Conservation (phyloP, 2,113 vertebrate species). For the Hiodon alosoides region DNA sequence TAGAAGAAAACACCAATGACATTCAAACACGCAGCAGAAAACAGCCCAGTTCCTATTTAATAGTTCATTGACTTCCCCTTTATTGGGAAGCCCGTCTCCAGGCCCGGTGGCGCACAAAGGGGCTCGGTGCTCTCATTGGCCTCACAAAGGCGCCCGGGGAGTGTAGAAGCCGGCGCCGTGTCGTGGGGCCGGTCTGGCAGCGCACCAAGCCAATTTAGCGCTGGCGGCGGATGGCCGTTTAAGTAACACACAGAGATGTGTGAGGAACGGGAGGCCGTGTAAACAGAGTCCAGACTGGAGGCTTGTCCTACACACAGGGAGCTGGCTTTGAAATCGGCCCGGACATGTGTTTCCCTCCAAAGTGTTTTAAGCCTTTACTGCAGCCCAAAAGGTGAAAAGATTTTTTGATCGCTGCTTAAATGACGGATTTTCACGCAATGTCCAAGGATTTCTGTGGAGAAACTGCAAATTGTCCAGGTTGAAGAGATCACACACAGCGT, state of each 20-base stretch:
- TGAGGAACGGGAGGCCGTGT: conserved; percentile 38
- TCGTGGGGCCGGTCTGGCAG: conserved; percentile 21
- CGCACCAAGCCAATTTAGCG: conserved; percentile 56
- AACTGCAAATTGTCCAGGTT: no score
- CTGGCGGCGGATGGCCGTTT: conserved; percentile 36
- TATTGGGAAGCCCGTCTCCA: conserved; percentile 58
- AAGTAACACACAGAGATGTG: conserved; percentile 45
- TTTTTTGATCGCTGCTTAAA: neutral
- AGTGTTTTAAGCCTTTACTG: neutral
- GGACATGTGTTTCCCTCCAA: neutral
- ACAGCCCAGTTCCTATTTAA: conserved; percentile 83
- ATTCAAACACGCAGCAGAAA: conserved; percentile 73
- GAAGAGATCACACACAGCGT: no score
- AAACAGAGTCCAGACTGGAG: conserved; percentile 39
- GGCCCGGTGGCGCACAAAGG: conserved; percentile 24
- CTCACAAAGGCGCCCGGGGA: conserved; percentile 37
- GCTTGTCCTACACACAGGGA: neutral
- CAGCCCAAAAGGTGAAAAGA: neutral
- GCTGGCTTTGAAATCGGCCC: conserved; percentile 11
- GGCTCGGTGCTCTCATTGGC: conserved; percentile 43
- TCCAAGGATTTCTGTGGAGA: no score
- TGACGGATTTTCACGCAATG: no score
- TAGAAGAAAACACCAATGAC: conserved; percentile 52
- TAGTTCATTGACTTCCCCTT: conserved; percentile 77
- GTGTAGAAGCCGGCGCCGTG: conserved; percentile 38